These are phyloP conservation scores for Elanus axillaris DNA, from an alignment of 2,113 vertebrate genomes.

Conservation along the genomic window DNA sequence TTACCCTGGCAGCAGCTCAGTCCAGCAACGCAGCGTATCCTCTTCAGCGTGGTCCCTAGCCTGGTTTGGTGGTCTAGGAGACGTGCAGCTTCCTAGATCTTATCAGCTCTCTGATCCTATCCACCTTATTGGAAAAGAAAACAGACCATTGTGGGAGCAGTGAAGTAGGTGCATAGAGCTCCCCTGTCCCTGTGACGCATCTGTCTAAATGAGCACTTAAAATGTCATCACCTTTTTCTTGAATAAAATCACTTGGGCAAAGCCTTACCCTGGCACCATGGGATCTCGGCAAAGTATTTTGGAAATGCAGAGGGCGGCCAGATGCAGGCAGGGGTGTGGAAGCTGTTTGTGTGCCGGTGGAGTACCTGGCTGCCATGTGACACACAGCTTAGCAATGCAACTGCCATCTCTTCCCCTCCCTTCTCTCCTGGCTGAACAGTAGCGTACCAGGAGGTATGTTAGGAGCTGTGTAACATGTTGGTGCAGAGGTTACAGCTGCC, in stretches of 20 bases:
- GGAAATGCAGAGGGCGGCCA: not conserved
- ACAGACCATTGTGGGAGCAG: accelerated
- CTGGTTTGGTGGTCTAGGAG: not conserved
- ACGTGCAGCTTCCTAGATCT: not conserved
- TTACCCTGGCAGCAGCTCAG: not conserved
- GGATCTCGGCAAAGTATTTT: not conserved
- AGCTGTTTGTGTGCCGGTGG: not conserved
- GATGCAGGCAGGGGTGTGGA: not conserved
- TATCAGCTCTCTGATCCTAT: not conserved
- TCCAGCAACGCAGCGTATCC: not conserved
- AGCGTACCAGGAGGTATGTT: not conserved
- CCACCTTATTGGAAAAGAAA: not conserved
- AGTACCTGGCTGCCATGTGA: not conserved
- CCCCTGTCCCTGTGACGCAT: not conserved
- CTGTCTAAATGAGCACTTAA: not conserved
- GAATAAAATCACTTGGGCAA: not conserved
- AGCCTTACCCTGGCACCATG: not conserved
- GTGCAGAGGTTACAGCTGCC: slow-evolving; percentile 39
- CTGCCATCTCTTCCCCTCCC: not conserved
- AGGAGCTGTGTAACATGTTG: not conserved
- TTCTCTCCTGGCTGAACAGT: not conserved
- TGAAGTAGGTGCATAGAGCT: not conserved
- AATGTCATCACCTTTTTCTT: not conserved
- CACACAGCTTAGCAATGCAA: accelerated
- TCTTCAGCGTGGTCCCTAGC: not conserved